Evolutionary conservation across 2,113 vertebrate species (phyloP).

Genomic region (Notechis scutatus): DNA sequence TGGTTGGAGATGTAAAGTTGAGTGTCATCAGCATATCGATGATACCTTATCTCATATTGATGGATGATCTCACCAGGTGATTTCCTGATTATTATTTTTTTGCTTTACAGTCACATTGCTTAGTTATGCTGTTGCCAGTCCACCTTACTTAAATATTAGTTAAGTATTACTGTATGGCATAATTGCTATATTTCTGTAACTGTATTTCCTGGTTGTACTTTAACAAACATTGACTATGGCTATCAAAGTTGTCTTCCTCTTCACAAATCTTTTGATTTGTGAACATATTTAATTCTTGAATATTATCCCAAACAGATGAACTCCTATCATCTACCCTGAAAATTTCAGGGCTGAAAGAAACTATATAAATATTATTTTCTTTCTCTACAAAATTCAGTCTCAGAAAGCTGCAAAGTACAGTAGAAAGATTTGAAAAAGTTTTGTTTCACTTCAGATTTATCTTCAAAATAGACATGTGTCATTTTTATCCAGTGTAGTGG

Average conservation of each 20-base stretch:
- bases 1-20: not conserved
- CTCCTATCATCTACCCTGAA: not conserved
- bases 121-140: not conserved
- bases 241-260: not conserved
- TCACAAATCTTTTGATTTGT: not conserved
- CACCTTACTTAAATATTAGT: too few relatives aligned
- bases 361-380: not conserved
- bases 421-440: not conserved
- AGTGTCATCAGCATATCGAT: not conserved
- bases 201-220: not conserved
- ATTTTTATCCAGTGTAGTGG: not conserved
- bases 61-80: not conserved
- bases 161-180: not conserved
- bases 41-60: not conserved
- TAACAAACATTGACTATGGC: not conserved
- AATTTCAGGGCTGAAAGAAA: conserved; percentile 1
- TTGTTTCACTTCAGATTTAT: not conserved
- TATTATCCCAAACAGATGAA: not conserved
- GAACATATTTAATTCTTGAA: not conserved
- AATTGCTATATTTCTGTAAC: not conserved
- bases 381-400: conserved; percentile 13
- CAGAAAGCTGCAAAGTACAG: not conserved
- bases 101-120: not conserved
- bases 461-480: not conserved
- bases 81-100: not conserved